phyloP scores from a whole-genome alignment of 2,797 vertebrate genomes.

The Poecilia wingei region DNA sequence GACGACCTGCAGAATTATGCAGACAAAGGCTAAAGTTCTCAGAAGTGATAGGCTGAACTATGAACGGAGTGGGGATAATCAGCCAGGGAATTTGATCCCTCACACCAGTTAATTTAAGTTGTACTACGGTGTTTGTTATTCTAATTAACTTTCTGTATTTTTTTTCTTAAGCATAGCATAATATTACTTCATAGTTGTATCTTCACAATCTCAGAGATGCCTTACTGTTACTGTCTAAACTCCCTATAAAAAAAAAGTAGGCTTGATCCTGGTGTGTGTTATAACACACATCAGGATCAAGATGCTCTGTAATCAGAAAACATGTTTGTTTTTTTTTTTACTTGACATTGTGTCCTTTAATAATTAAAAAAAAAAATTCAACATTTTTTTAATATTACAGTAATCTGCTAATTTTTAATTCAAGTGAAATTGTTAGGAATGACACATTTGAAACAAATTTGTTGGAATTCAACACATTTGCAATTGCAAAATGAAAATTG shows the following conservation, averaged over 20 bases:
- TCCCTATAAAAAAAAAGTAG: too few relatives aligned
- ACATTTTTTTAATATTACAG: too few relatives aligned
- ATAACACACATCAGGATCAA: too few relatives aligned
- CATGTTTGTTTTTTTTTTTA: too few relatives aligned
- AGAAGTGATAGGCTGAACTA: too few relatives aligned
- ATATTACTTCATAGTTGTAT: neutral
- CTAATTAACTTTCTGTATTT: neutral
- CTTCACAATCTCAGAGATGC: neutral
- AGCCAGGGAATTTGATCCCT: neutral
- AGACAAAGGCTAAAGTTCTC: neutral
- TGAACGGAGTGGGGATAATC: too few relatives aligned
- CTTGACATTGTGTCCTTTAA: too few relatives aligned
- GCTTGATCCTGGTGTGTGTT: too few relatives aligned
- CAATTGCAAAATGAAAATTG: neutral
- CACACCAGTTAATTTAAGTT: neutral
- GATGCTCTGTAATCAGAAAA: too few relatives aligned
- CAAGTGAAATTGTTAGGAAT: neutral
- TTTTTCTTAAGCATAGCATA: neutral
- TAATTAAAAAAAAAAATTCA: too few relatives aligned
- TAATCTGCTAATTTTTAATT: neutral
- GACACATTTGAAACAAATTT: neutral
- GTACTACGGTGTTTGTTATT: neutral
- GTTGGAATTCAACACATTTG: neutral
- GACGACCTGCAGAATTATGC: too few relatives aligned
- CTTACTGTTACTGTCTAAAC: neutral